Percentiles rank a stretch among this genome's conserved stretches.
These are phyloP conservation scores for Australoheros scitulus DNA, from an alignment of 2,113 vertebrate species.

Conservation along the genomic window DNA sequence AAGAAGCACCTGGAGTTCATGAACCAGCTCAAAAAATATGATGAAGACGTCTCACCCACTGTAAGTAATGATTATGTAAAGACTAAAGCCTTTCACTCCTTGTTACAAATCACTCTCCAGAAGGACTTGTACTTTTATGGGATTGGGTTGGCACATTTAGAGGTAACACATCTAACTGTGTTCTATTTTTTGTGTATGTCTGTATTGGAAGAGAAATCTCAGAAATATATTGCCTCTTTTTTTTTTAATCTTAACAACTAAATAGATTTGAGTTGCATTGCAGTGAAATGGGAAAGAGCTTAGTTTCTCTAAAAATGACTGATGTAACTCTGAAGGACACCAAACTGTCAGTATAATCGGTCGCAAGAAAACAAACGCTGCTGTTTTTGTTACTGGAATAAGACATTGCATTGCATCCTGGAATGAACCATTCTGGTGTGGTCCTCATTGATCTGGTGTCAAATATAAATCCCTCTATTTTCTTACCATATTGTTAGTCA, in stretches of 20 bases:
- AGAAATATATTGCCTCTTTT: background rate
- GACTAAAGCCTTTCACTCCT: background rate
- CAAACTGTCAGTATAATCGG: background rate
- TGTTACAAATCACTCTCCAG: no score
- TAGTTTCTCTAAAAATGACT: background rate
- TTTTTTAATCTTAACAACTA: background rate
- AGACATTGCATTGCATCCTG: conserved; percentile 11
- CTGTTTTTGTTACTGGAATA: background rate
- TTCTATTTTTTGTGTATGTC: background rate
- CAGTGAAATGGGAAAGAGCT: background rate
- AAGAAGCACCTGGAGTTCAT: conserved; percentile 99
- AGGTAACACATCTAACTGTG: background rate
- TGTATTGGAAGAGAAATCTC: background rate
- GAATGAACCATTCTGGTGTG: conserved; percentile 12
- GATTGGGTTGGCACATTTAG: background rate
- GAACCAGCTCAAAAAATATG: conserved; percentile 97
- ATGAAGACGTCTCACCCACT: conserved; percentile 89
- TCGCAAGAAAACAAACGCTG: background rate
- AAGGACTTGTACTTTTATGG: background rate
- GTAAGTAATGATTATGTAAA: conserved; percentile 53
- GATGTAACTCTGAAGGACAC: background rate
- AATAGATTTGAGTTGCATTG: background rate
- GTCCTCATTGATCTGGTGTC: conserved; percentile 25
- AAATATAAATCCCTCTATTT: conserved; percentile 9
- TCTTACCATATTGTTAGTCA: conserved; percentile 27